Percentiles rank a stretch among this genome's conserved stretches.
phyloP scores from a whole-genome alignment of 2,888 invertebrate genomes.

The Erebia epiphron region DNA sequence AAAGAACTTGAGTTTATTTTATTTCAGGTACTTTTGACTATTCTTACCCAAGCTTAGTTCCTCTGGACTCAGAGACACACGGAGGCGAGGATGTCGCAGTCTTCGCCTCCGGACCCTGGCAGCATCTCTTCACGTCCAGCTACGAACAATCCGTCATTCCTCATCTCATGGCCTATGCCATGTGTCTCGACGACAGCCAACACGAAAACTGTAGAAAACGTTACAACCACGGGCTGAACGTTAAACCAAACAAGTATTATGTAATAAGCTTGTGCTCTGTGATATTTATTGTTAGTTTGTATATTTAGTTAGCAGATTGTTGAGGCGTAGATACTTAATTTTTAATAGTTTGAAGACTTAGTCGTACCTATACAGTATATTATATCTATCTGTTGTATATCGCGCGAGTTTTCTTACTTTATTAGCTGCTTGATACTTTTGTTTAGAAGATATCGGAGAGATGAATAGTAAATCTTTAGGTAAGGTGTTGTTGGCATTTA shows the following conservation, averaged over 20 bases:
- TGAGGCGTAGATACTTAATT: slow-evolving; percentile 31
- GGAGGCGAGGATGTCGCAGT: slow-evolving; percentile 91
- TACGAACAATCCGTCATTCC: slow-evolving; percentile 91
- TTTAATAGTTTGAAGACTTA: background rate
- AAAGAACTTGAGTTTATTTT: background rate
- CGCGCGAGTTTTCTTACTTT: no score
- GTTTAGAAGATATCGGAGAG: no score
- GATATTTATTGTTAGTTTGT: slow-evolving; percentile 45
- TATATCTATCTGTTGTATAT: no score
- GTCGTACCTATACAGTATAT: background rate
- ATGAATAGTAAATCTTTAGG: no score
- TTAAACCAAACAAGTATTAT: slow-evolving; percentile 44
- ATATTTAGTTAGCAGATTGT: slow-evolving; percentile 33
- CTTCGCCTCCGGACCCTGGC: slow-evolving; percentile 88
- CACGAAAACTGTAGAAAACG: slow-evolving; percentile 65
- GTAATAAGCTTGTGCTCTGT: slow-evolving; percentile 52
- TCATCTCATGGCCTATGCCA: slow-evolving; percentile 88
- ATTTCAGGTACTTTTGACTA: slow-evolving; percentile 71
- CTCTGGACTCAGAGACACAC: slow-evolving; percentile 86
- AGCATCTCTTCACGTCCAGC: slow-evolving; percentile 90
- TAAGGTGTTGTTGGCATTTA: background rate
- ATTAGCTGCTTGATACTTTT: no score
- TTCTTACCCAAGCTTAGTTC: slow-evolving; percentile 84
- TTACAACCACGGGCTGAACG: slow-evolving; percentile 39
- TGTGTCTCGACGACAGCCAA: slow-evolving; percentile 84